phyloP scores from a whole-genome alignment of 2,888 invertebrate species.

The Campoletis raptor region DNA sequence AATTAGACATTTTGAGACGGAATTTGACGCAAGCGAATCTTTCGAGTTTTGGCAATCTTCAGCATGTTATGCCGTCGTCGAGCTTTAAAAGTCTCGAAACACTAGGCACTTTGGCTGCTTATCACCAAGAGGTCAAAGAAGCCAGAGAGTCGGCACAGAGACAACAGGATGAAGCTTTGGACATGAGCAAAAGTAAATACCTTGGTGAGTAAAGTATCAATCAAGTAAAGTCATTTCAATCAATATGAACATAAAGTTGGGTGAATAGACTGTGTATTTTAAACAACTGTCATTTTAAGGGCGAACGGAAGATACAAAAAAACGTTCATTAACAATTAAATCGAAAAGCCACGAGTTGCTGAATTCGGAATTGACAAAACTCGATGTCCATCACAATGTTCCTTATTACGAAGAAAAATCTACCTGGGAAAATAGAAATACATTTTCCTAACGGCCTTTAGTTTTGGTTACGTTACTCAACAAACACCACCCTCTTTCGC shows the following conservation, averaged over 20 bases:
- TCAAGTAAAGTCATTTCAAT: not conserved
- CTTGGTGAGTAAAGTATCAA: constrained; percentile 75
- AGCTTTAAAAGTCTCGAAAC: constrained; percentile 78
- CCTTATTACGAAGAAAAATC: not conserved
- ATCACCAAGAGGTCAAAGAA: constrained; percentile 76
- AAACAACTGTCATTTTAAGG: not conserved
- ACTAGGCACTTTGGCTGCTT: constrained; percentile 73
- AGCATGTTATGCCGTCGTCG: constrained; percentile 68
- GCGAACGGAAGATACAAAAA: not conserved
- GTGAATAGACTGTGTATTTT: not conserved
- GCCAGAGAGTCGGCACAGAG: constrained; percentile 77
- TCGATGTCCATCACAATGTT: not conserved
- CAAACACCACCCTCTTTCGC: not conserved
- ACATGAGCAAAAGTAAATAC: constrained; percentile 84
- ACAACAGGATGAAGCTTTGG: constrained; percentile 83
- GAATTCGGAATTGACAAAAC: not conserved
- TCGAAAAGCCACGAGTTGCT: not conserved
- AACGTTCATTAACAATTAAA: not conserved
- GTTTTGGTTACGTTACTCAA: not conserved
- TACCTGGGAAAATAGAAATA: not conserved
- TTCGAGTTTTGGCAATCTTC: constrained; percentile 74
- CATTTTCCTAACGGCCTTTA: not conserved
- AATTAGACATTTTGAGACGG: constrained; percentile 80
- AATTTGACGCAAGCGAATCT: constrained; percentile 81
- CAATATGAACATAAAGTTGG: not conserved